Conservation (phyloP, 2,888 invertebrate genomes). For the Hecatera dysodea region DNA sequence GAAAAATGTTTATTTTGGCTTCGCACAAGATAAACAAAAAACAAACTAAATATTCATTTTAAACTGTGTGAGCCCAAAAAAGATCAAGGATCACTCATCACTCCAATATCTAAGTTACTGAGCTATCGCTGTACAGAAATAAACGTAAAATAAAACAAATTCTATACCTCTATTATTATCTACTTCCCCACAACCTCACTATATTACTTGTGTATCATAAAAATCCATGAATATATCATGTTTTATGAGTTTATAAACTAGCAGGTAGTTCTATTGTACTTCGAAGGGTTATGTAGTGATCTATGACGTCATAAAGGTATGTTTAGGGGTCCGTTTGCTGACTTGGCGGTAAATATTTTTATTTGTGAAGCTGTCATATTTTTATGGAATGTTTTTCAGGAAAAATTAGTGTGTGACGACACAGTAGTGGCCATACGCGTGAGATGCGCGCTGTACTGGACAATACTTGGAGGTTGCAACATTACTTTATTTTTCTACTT, state of each 20-base stretch:
- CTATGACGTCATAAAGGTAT: constrained; percentile 70
- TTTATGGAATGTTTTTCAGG: constrained; percentile 21
- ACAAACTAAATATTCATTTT: no score
- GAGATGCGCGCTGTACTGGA: no score
- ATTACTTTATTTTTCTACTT: no score
- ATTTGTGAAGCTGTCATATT: constrained; percentile 48
- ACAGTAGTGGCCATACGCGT: no score
- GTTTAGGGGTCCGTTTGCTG: constrained; percentile 66
- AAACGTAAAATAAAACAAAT: not conserved
- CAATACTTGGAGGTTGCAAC: no score
- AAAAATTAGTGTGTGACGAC: no score
- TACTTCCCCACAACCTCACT: constrained; percentile 14
- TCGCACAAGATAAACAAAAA: no score
- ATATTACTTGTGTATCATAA: constrained; percentile 63
- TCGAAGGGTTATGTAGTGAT: constrained; percentile 71
- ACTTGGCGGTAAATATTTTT: constrained; percentile 60
- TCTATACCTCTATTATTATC: not conserved
- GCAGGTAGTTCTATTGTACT: constrained; percentile 65
- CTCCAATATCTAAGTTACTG: not conserved
- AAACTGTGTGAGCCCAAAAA: no score
- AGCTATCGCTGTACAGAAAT: not conserved
- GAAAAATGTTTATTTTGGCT: no score
- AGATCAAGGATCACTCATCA: not conserved
- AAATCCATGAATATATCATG: constrained; percentile 68
- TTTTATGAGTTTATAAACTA: constrained; percentile 71